Evolutionary conservation across 2,797 vertebrate genomes (phyloP).

Genomic region (Danionella dracula): DNA sequence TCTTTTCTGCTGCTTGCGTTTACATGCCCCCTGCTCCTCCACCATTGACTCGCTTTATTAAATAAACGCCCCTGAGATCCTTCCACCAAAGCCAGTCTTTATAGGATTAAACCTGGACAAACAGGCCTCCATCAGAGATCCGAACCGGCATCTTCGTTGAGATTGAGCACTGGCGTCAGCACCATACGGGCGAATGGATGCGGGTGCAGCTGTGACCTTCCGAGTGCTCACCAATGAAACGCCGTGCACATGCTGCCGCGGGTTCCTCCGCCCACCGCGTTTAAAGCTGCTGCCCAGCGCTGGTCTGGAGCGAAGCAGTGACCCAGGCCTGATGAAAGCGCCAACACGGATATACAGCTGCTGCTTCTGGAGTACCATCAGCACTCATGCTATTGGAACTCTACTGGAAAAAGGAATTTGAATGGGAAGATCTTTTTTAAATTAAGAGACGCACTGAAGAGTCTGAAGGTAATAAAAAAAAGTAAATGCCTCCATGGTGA

Average conservation of each 20-base stretch:
- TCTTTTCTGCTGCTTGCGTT: constrained; percentile 44
- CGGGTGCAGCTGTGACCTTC: constrained; percentile 57
- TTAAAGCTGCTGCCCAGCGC: constrained; percentile 52
- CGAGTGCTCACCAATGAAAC: constrained; percentile 52
- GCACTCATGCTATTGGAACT: background rate
- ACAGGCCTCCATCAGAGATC: constrained; percentile 53
- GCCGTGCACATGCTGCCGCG: constrained; percentile 54
- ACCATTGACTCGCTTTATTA: constrained; percentile 67
- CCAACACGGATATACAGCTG: background rate
- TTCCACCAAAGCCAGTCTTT: constrained; percentile 63
- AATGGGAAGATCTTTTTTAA: too few species aligned
- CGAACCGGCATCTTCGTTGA: background rate
- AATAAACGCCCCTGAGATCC: constrained; percentile 64
- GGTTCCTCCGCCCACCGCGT: constrained; percentile 39
- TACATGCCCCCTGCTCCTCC: constrained; percentile 48
- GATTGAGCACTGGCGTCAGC: constrained; percentile 45
- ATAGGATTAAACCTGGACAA: constrained; percentile 70
- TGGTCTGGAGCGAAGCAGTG: constrained; percentile 24
- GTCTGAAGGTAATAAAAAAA: too few species aligned
- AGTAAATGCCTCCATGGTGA: too few species aligned
- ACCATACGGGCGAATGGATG: constrained; percentile 55
- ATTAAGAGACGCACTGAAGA: too few species aligned
- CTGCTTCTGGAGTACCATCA: background rate
- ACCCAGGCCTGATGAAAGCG: constrained; percentile 3
- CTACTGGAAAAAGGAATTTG: too few species aligned